Conservation (phyloP, 1,140 invertebrate genomes). For the Zaprionus camerounensis region DNA sequence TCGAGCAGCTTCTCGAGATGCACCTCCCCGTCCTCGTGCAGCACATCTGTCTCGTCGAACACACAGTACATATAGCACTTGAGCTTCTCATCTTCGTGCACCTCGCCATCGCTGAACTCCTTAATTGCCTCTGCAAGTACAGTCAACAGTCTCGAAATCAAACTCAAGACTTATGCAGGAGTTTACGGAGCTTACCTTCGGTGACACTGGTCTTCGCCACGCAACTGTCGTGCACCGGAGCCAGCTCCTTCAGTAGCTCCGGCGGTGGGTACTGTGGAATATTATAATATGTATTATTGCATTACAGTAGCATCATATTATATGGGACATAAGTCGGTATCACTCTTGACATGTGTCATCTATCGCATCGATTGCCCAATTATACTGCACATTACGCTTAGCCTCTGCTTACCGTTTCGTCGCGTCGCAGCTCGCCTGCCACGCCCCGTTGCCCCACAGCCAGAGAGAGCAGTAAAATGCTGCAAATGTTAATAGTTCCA, state of each 20-base stretch:
- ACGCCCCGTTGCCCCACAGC: slow-evolving; percentile 24
- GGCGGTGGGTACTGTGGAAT: slow-evolving; percentile 60
- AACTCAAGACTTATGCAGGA: slow-evolving; percentile 1
- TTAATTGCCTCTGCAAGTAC: slow-evolving; percentile 65
- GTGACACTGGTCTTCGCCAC: slow-evolving; percentile 62
- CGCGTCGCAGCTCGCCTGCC: slow-evolving; percentile 49
- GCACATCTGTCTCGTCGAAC: slow-evolving; percentile 63
- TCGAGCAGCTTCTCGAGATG: slow-evolving; percentile 64
- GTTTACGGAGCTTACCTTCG: slow-evolving; percentile 52
- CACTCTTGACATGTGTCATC: slow-evolving; percentile 1
- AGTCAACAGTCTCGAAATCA: slow-evolving; percentile 5
- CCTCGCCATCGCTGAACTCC: slow-evolving; percentile 71
- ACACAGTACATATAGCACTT: slow-evolving; percentile 76
- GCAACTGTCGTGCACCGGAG: slow-evolving; percentile 59
- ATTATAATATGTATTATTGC: neutral
- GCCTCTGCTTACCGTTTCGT: slow-evolving; percentile 54
- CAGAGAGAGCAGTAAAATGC: slow-evolving; percentile 45
- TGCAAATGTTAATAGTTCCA: slow-evolving; percentile 49
- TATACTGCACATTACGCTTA: neutral
- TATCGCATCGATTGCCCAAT: slow-evolving; percentile 6
- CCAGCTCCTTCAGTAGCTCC: slow-evolving; percentile 51
- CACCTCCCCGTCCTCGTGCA: slow-evolving; percentile 68
- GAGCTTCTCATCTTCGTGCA: slow-evolving; percentile 67
- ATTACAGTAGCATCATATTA: neutral
- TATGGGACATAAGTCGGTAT: neutral